These are phyloP conservation scores for Verasper variegatus DNA, from an alignment of 2,113 vertebrate genomes.

Conservation along the genomic window DNA sequence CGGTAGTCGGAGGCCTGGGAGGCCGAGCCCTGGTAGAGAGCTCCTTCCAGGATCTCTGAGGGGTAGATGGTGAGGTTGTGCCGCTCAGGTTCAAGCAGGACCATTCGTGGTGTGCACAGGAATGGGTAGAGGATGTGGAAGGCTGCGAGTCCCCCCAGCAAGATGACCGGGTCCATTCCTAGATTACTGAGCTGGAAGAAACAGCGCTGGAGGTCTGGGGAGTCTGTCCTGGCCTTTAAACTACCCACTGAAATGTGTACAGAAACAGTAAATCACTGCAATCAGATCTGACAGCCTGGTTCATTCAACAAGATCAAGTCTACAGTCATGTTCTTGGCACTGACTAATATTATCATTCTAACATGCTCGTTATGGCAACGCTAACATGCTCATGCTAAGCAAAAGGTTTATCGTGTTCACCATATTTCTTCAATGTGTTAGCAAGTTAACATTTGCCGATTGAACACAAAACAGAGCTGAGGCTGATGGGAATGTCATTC, in stretches of 20 bases:
- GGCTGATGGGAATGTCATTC: too few species aligned
- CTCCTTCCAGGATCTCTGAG: slow-evolving; percentile 75
- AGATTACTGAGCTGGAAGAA: slow-evolving; percentile 78
- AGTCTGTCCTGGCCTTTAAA: slow-evolving; percentile 61
- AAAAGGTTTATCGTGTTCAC: too few species aligned
- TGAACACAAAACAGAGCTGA: too few species aligned
- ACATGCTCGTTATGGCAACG: too few species aligned
- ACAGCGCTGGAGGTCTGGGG: slow-evolving; percentile 73
- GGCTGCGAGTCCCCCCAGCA: slow-evolving; percentile 71
- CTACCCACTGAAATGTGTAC: slow-evolving; percentile 68
- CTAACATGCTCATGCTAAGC: too few species aligned
- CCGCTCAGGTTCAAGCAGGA: slow-evolving; percentile 71
- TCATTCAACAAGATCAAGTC: too few species aligned
- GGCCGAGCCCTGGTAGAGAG: slow-evolving; percentile 76
- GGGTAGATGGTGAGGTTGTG: slow-evolving; percentile 75
- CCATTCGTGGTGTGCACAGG: slow-evolving; percentile 71
- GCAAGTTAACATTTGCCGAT: too few species aligned
- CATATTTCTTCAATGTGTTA: too few species aligned
- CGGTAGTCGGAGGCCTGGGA: slow-evolving; percentile 68
- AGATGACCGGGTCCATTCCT: slow-evolving; percentile 80
- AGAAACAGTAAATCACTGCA: slow-evolving; percentile 12
- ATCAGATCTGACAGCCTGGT: too few species aligned
- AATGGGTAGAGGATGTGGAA: slow-evolving; percentile 76
- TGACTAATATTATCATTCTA: too few species aligned
- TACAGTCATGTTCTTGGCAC: too few species aligned